Base-by-base conservation (phyloP, 2,888 invertebrate genomes). In the Xylota segnis region DNA sequence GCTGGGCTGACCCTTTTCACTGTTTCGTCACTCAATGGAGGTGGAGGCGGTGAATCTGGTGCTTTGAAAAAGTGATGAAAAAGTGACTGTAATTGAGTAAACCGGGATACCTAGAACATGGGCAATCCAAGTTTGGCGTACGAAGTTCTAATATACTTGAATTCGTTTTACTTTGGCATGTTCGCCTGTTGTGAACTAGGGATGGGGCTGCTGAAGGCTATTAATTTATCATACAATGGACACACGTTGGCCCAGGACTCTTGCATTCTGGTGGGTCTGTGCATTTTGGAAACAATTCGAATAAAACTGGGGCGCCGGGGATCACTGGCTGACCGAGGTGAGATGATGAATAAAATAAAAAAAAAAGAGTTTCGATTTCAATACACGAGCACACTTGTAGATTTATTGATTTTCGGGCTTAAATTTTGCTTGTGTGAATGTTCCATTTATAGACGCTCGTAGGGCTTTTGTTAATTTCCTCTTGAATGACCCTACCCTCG, bases 91-190 rank as follows among this genome's bases (percentile, higher is more conserved):
- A 52, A 37, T 34, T 75, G 34, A 78, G 29, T 45, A 9, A 37
- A 16, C 10, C 43, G 10, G 5, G 50, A 68, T 10, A 34, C 10
- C 14, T 14, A 70, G 12, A 47, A 23, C 2, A 94, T 95, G 93
- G 94, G 96, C 89, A 96, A 96, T 92, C 96, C 96, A 5, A 96
- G 96, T 89, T 93, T 97, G 90, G 95, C 95, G 6, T 97, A 96
- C 90, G 96, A 97, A 93, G 96, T 97, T 91, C 93, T 97, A 40
- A 94, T 97, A 89, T 97, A 97, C 91, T 92, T 97, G 83, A 97
- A 97, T 92, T 96, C 96, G 50, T 96, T 96, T 92, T 97, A 97
- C 93, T 96, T 97, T 91, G 96, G 96, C 87, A 95, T 97, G 95
- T 97, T 97, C 92, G 95, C 96, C 45, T 94, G 96, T 68, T 96